Evolutionary conservation across 92 coral and sea anemone genomes (phyloP), one percentile per base, ranked within the genome.

Genomic region (Pocillopora grandis): DNA sequence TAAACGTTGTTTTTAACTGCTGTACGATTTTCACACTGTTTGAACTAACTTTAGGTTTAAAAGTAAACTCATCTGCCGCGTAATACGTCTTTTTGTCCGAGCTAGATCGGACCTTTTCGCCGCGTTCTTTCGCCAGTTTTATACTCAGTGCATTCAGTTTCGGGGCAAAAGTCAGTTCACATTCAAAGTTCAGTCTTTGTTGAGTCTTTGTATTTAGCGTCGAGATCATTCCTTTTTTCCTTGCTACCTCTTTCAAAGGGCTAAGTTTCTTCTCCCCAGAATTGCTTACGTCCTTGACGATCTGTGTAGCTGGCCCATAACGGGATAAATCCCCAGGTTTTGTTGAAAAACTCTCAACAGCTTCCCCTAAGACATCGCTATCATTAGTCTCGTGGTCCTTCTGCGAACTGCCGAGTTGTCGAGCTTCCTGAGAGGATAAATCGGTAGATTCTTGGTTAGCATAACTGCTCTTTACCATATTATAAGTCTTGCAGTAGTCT

Each of bases 111-210:
- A 81, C 55, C 23, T 85, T 77, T 33, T 88, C 88, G 6, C 94
- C 91, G 62, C 98, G 84, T 23, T 91, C 97, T 84, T 91, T 97
- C 0, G 99, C 99, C 60, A 97, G 93, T 56, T 92, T 95, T 83
- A 97, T 92, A 76, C 99, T 97, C 59, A 92, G 48, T 1, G 94
- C 93, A 67, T 97, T 97, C 19, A 97, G 92, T 78, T 95, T 91
- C 8, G 99, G 99, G 42, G 95, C 83, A 82, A 97, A 97, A 66
- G 99, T 97, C 92, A 97, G 85, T 74, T 97, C 99, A 11, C 95
- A 90, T 66, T 94, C 98, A 79, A 94, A 92, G 76, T 85, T 92
- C 36, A 91, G 75, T 19, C 88, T 81, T 18, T 85, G 92, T 10
- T 86, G 94, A 21, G 83, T 91, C 61, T 83, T 87, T 20, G 89